Conservation (phyloP, 2,113 vertebrate species). For the Regulus satrapa region DNA sequence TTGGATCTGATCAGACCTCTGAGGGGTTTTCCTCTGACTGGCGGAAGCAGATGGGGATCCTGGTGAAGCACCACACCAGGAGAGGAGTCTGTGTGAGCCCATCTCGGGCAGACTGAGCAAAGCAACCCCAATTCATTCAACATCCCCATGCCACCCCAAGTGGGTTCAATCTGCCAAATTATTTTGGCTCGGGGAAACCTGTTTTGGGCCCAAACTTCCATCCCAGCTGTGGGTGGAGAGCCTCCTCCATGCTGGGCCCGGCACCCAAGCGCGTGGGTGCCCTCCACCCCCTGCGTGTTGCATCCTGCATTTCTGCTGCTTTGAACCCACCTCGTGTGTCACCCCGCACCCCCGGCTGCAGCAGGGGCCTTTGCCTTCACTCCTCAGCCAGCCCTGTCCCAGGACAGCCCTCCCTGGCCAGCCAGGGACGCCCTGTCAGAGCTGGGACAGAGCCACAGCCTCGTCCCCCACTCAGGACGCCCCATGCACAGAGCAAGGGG, state of each 20-base stretch:
- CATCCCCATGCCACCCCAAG: neutral
- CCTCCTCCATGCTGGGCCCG: neutral
- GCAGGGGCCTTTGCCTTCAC: rapidly evolving
- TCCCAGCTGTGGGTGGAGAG: neutral
- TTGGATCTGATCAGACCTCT: neutral
- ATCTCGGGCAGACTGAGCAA: neutral
- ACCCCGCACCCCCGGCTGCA: neutral
- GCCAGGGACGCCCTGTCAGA: neutral
- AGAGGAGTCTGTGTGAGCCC: neutral
- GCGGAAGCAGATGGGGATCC: neutral
- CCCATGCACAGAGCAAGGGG: rapidly evolving
- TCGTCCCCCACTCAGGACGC: neutral
- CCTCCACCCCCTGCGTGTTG: neutral
- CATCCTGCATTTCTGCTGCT: neutral
- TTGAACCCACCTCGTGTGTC: neutral
- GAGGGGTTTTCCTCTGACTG: neutral
- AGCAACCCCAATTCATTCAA: rapidly evolving
- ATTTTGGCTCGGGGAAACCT: neutral
- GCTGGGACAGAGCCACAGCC: neutral
- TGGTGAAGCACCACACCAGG: neutral
- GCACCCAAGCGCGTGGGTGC: neutral
- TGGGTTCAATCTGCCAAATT: neutral
- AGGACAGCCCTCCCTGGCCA: no score
- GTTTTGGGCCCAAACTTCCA: neutral
- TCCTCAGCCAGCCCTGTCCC: neutral